Percentiles rank a stretch among this genome's conserved stretches.
These are phyloP conservation scores for Coboldia fuscipes DNA, from an alignment of 1,140 invertebrate genomes.

Conservation along the genomic window DNA sequence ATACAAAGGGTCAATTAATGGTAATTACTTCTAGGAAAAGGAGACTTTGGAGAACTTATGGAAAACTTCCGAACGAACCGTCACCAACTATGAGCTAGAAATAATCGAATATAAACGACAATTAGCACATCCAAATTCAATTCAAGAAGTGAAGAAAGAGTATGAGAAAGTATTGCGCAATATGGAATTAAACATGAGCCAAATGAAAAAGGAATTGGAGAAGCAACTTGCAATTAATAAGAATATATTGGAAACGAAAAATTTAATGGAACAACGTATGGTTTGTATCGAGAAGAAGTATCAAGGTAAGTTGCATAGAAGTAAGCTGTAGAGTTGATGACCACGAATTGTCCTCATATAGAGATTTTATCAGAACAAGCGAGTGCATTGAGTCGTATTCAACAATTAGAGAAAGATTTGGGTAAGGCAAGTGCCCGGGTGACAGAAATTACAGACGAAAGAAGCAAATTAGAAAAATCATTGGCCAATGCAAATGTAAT, in stretches of 20 bases:
- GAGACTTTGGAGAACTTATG: background rate
- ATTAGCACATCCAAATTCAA: background rate
- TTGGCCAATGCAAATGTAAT: slow-evolving; percentile 8
- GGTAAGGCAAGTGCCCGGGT: too few species aligned
- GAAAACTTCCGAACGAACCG: background rate
- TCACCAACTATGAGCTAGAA: background rate
- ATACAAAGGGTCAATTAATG: background rate
- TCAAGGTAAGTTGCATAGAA: too few species aligned
- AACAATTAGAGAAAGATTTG: background rate
- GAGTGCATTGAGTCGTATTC: background rate
- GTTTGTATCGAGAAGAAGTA: too few species aligned
- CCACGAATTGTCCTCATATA: too few species aligned
- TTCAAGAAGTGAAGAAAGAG: background rate
- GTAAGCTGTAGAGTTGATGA: too few species aligned
- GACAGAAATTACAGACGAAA: background rate
- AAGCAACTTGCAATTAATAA: background rate
- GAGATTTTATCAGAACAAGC: background rate
- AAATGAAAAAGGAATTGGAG: background rate
- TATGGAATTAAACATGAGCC: background rate
- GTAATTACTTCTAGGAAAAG: background rate
- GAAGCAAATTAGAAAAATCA: slow-evolving; percentile 8
- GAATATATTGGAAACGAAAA: background rate
- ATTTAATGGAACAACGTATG: too few species aligned
- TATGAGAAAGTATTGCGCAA: background rate
- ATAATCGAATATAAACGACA: background rate